phyloP scores from a whole-genome alignment of 2,113 vertebrate species.

The Pterocles burchelli region DNA sequence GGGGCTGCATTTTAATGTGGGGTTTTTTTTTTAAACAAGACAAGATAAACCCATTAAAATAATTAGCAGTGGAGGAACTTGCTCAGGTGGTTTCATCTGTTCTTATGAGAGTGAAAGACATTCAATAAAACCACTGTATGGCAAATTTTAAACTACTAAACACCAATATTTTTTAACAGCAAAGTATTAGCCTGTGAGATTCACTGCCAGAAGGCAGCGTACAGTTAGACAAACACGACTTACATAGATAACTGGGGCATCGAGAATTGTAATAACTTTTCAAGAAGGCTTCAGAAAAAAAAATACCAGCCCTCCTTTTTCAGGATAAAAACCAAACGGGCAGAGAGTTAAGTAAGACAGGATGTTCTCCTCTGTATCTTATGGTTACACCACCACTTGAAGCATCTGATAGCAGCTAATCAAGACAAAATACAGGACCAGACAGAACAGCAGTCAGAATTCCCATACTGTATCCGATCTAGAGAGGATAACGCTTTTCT shows the following conservation, averaged over 20 bases:
- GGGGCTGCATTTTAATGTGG: not conserved
- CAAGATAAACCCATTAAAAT: not conserved
- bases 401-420: not conserved
- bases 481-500: not conserved
- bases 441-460: conserved; percentile 32
- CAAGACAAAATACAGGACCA: conserved; percentile 28
- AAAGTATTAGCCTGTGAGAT: not conserved
- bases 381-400: not conserved
- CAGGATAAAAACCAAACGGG: not conserved
- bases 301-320: not conserved
- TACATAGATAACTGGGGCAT: not conserved
- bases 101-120: not conserved
- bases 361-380: not conserved
- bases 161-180: not conserved
- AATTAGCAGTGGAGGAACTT: not conserved
- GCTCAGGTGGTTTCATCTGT: not conserved
- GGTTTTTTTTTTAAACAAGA: not conserved
- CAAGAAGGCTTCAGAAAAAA: not conserved
- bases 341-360: not conserved
- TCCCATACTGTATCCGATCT: not conserved
- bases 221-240: not conserved
- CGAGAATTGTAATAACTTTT: not conserved
- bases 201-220: not conserved
- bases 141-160: not conserved
- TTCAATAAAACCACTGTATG: not conserved